Percentiles rank a stretch among this genome's conserved stretches.
Evolutionary conservation across 2,797 vertebrate genomes (phyloP).

Genomic region (Oophaga sylvatica): DNA sequence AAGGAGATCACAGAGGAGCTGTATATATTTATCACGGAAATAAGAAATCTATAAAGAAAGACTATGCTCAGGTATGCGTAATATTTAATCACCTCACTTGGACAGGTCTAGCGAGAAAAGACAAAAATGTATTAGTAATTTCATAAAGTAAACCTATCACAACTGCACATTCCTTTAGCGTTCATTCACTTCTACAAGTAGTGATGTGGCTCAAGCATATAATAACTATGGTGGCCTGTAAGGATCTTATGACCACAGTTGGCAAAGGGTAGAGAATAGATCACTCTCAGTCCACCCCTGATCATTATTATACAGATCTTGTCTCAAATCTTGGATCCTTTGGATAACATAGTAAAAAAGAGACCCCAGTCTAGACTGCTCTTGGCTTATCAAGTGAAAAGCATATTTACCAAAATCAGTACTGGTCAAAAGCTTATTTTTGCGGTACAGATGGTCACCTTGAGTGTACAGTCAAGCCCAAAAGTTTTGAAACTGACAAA

Average conservation of each 20-base stretch:
- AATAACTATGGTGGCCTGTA: background rate
- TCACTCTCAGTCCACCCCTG: too few relatives aligned
- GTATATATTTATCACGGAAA: constrained; percentile 93
- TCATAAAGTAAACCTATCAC: background rate
- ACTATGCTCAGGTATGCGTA: constrained; percentile 84
- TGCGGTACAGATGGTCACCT: too few relatives aligned
- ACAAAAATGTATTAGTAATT: background rate
- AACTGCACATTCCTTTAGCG: background rate
- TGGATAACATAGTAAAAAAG: background rate
- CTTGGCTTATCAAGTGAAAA: background rate
- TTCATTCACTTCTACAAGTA: background rate
- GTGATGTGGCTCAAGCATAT: background rate
- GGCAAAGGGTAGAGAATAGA: too few relatives aligned
- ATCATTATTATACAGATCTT: too few relatives aligned
- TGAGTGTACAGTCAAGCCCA: too few relatives aligned
- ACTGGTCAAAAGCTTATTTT: background rate
- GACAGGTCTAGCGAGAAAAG: background rate
- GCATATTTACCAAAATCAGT: background rate
- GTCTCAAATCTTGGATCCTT: background rate
- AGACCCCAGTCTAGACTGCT: background rate
- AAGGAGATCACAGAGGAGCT: constrained; percentile 91
- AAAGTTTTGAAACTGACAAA: too few relatives aligned
- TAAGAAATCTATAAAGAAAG: constrained; percentile 78
- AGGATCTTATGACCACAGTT: background rate
- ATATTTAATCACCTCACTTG: background rate